Evolutionary conservation across 2,797 vertebrate species (phyloP).

Genomic region (Myotis myotis): DNA sequence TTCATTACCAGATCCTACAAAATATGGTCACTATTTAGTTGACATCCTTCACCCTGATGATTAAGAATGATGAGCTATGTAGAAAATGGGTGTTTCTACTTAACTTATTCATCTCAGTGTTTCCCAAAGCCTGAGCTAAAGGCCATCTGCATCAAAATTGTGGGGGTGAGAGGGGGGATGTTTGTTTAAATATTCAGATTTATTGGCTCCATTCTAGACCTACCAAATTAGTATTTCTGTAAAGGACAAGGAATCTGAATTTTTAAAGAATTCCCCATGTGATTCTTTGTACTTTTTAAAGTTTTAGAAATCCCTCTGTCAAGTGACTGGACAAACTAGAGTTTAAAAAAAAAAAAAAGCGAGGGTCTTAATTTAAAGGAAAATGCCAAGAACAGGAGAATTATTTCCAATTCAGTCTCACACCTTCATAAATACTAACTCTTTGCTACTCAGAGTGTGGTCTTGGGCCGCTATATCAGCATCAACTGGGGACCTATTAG

Average conservation of each 20-base stretch:
- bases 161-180: not conserved
- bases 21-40: conserved; percentile 53
- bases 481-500: not conserved
- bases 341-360: not conserved
- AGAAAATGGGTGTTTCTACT: conserved; percentile 44
- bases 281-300: not conserved
- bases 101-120: conserved; percentile 45
- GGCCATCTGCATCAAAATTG: conserved; percentile 33
- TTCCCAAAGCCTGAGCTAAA: conserved; percentile 29
- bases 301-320: not conserved
- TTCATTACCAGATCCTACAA: conserved; percentile 53
- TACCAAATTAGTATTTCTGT: not conserved
- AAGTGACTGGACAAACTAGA: not conserved
- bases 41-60: conserved; percentile 37
- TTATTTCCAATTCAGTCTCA: not conserved
- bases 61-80: conserved; percentile 51
- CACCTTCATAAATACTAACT: not conserved
- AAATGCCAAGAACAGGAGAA: not conserved
- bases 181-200: not conserved
- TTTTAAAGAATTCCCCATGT: not conserved
- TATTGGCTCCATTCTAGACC: not conserved
- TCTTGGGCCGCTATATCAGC: not conserved
- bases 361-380: not conserved
- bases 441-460: not conserved
- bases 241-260: not conserved